Base-by-base conservation (phyloP, 2,797 vertebrate species). In the Tachyglossus aculeatus region DNA sequence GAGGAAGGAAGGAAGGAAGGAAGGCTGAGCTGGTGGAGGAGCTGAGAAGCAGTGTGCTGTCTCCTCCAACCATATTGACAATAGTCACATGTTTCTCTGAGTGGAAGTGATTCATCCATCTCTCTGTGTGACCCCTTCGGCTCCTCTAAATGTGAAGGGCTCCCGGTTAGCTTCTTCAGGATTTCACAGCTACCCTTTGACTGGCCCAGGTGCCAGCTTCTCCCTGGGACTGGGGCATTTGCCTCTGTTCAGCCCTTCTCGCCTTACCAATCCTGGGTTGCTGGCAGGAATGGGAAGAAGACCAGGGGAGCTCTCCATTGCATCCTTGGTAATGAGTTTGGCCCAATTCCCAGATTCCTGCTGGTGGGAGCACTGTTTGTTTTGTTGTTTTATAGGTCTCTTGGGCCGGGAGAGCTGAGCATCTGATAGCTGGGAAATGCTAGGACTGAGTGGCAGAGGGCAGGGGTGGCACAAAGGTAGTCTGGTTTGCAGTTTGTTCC, bases 271-370 rank as follows among this genome's bases (percentile, higher is more conserved):
- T 22, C 36, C 40, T 21, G 22, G 15, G 40, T 16, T 14, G 32
- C 61, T 67, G 25, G 47, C 59, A 13, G 43, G 67, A 31, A 59
- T 33, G 14, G 71, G 43, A 13, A 31, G 19, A 48, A 41, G 64
- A 63, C 57, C 67, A 13, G 1, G 21, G 38, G 60, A 52, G 45
- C 71, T 75, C 73, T 44, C 67, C 86, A 84, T 90, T 88, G 80
- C 90, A 59, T 85, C 70, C 63, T 88, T 91, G 90, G 89, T 95
- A 95, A 95, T 94, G 95, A 93, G 91, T 94, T 92, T 95, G 95
- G 95, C 94, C 93, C 69, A 60, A 66, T 90, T 94, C 95, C 94
- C 91, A 90, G 94, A 92, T 85, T 89, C 88, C 88, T 63, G 69
- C 82, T 44, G 62, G 82, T 43, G 77, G 82, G 65, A 77, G 89